These are phyloP conservation scores for Iselma pallidipennis DNA, from an alignment of 2,888 invertebrate genomes.

Conservation along the genomic window DNA sequence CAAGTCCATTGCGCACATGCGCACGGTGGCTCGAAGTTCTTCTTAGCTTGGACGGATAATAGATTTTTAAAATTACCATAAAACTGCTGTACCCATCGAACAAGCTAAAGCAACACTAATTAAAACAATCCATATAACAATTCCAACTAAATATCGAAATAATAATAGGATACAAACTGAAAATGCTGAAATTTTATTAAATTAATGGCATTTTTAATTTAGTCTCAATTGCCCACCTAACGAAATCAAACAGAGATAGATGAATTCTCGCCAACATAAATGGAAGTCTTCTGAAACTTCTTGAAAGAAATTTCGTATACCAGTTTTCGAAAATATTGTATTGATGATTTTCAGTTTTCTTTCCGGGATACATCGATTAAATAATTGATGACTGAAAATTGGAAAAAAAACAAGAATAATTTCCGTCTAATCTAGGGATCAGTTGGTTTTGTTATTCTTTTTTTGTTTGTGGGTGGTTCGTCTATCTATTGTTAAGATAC, in stretches of 20 bases:
- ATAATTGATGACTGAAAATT: constrained; percentile 55
- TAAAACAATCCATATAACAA: constrained; percentile 67
- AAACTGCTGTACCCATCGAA: constrained; percentile 60
- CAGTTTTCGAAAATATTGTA: constrained; percentile 57
- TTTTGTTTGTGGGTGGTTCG: too few species aligned
- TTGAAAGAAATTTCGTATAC: constrained; percentile 58
- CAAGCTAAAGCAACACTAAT: constrained; percentile 59
- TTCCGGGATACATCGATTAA: constrained; percentile 61
- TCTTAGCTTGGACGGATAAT: constrained; percentile 13
- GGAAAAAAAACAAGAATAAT: too few species aligned
- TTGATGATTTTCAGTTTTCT: constrained; percentile 51
- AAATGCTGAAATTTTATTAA: constrained; percentile 55
- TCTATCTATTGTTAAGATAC: background rate
- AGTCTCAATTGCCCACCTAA: constrained; percentile 57
- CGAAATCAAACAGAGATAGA: constrained; percentile 63
- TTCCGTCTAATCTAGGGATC: too few species aligned
- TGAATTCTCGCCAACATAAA: constrained; percentile 62
- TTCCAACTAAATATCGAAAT: constrained; percentile 62
- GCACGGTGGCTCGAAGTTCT: too few species aligned
- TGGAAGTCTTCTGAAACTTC: constrained; percentile 65
- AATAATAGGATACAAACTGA: constrained; percentile 61
- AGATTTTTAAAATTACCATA: constrained; percentile 58
- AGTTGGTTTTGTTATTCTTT: too few species aligned
- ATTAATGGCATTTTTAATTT: constrained; percentile 2
- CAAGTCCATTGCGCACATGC: too few species aligned